Evolutionary conservation across 2,888 invertebrate genomes (phyloP).

Genomic region (Heliconius ethilla): DNA sequence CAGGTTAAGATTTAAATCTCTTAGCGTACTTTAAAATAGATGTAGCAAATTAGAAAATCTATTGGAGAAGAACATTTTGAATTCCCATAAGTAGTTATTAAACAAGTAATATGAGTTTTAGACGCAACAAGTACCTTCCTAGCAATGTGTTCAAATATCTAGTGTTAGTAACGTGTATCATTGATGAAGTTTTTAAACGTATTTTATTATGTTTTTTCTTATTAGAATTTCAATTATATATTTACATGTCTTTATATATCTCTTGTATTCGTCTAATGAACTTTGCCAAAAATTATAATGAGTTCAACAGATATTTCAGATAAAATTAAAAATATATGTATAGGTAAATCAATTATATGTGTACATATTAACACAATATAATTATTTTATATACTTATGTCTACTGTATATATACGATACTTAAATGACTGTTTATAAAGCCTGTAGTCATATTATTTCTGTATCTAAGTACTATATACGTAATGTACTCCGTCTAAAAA

Average conservation of each 20-base stretch:
- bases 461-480: background rate
- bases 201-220: slow-evolving; percentile 22
- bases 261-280: too few relatives aligned
- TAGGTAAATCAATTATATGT: background rate
- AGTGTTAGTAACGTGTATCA: slow-evolving; percentile 33
- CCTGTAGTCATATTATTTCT: background rate
- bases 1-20: slow-evolving; percentile 18
- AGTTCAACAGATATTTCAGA: background rate
- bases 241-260: background rate
- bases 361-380: background rate
- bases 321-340: background rate
- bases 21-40: slow-evolving; percentile 13
- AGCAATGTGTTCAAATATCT: slow-evolving; percentile 47
- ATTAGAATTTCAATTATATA: slow-evolving; percentile 2
- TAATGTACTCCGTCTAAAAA: slow-evolving; percentile 5
- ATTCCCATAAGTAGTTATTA: slow-evolving; percentile 6
- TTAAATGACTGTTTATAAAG: slow-evolving; percentile 1
- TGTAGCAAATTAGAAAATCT: background rate
- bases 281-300: slow-evolving; percentile 1
- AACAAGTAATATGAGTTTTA: slow-evolving; percentile 23
- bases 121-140: slow-evolving; percentile 46
- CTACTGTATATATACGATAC: slow-evolving; percentile 7
- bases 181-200: slow-evolving; percentile 11
- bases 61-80: slow-evolving; percentile 2
- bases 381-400: background rate